phyloP scores from a whole-genome alignment of 2,888 invertebrate species.

The Patella ulyssiponensis region DNA sequence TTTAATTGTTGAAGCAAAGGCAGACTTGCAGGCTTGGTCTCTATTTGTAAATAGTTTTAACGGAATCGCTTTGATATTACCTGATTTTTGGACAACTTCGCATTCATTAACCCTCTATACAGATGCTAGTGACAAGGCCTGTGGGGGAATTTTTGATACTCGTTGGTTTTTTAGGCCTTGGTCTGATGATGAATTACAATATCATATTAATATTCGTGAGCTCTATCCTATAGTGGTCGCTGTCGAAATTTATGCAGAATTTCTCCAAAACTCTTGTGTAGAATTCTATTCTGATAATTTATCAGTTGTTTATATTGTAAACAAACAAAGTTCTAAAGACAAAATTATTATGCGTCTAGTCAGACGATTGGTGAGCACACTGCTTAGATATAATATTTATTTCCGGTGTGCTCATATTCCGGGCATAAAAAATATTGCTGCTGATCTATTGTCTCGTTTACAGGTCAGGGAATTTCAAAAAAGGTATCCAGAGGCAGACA shows the following conservation, averaged over 20 bases:
- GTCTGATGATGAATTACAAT: too few species aligned
- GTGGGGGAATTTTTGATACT: background rate
- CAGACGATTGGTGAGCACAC: background rate
- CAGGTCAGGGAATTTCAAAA: conserved; percentile 15
- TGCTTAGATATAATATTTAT: conserved; percentile 11
- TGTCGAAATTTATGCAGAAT: too few species aligned
- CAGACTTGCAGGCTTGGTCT: conserved; percentile 26
- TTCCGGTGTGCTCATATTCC: too few species aligned
- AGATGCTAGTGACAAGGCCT: background rate
- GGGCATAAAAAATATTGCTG: conserved; percentile 19
- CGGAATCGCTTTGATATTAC: conserved; percentile 15
- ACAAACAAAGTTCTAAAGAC: conserved; percentile 14
- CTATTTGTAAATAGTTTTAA: conserved; percentile 25
- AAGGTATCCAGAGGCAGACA: background rate
- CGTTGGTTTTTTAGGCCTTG: too few species aligned
- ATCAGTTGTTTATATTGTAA: background rate
- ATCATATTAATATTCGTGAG: too few species aligned
- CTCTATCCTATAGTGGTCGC: too few species aligned
- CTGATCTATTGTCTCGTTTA: conserved; percentile 20
- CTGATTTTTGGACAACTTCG: background rate
- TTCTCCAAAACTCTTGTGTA: too few species aligned
- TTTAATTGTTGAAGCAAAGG: conserved; percentile 20
- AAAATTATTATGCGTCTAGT: background rate
- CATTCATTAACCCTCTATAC: background rate
- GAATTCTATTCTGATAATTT: background rate